Evolutionary conservation across 2,797 vertebrate genomes (phyloP).

Genomic region (Propithecus perrieri): DNA sequence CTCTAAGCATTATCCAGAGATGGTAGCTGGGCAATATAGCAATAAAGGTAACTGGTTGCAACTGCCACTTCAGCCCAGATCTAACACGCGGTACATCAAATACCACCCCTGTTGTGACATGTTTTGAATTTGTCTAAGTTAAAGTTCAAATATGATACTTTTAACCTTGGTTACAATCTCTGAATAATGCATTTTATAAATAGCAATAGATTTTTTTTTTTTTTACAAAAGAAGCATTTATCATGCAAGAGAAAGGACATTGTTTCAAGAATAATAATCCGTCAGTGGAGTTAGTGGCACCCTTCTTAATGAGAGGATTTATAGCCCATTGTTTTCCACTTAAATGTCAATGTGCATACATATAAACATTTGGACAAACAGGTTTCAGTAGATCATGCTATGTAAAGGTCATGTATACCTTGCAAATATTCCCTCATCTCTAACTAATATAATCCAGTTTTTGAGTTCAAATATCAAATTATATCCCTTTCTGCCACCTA

Average conservation of each 20-base stretch:
- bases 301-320: conserved; percentile 43
- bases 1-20: neutral
- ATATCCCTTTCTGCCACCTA: conserved; percentile 10
- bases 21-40: neutral
- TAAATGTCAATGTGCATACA: conserved; percentile 65
- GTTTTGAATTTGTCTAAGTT: conserved; percentile 52
- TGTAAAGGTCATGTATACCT: conserved; percentile 65
- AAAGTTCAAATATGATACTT: conserved; percentile 33
- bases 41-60: neutral
- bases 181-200: conserved; percentile 50
- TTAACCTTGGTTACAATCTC: conserved; percentile 12
- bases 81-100: neutral
- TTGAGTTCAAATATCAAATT: conserved; percentile 64
- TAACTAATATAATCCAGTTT: conserved; percentile 65
- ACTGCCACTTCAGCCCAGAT: neutral
- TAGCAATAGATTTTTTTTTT: conserved; percentile 29
- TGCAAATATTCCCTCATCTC: conserved; percentile 48
- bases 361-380: conserved; percentile 38
- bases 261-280: conserved; percentile 60
- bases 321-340: conserved; percentile 62
- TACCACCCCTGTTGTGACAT: neutral
- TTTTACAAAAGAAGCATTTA: conserved; percentile 13
- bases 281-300: neutral
- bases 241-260: conserved; percentile 36
- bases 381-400: conserved; percentile 58